These are phyloP conservation scores for Heterotis niloticus DNA, from an alignment of 2,113 vertebrate species.

Conservation along the genomic window DNA sequence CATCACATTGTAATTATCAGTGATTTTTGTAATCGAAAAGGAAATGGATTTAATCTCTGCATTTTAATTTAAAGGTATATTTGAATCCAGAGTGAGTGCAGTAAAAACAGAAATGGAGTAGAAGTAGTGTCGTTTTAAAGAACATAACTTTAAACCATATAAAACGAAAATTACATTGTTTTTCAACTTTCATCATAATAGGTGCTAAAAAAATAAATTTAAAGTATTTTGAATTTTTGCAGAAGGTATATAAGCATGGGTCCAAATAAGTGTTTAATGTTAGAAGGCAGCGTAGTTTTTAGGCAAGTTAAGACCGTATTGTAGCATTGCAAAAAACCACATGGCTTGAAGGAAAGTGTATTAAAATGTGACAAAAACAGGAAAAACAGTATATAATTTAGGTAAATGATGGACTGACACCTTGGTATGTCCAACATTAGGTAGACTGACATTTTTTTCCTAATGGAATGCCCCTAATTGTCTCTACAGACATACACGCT, in stretches of 20 bases:
- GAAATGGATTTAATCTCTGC: not conserved
- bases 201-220: slow-evolving; percentile 35
- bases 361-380: not conserved
- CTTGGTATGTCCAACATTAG: not conserved
- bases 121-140: not conserved
- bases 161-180: slow-evolving; percentile 27
- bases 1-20: not conserved
- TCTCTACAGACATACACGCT: not conserved
- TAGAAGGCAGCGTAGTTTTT: not conserved
- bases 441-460: not conserved
- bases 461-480: not conserved
- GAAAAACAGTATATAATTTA: not conserved
- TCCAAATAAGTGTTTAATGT: not conserved
- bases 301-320: not conserved
- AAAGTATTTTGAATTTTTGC: not conserved
- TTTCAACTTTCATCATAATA: slow-evolving; percentile 31
- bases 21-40: slow-evolving; percentile 7
- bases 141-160: not conserved
- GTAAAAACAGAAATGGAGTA: not conserved
- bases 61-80: slow-evolving; percentile 6
- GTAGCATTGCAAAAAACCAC: not conserved
- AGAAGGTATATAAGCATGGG: not conserved
- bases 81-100: not conserved
- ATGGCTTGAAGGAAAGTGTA: not conserved
- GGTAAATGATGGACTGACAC: not conserved